Percentiles rank a stretch among this genome's conserved stretches.
phyloP scores from a whole-genome alignment of 2,797 vertebrate genomes.

The Arnoldichthys spilopterus region DNA sequence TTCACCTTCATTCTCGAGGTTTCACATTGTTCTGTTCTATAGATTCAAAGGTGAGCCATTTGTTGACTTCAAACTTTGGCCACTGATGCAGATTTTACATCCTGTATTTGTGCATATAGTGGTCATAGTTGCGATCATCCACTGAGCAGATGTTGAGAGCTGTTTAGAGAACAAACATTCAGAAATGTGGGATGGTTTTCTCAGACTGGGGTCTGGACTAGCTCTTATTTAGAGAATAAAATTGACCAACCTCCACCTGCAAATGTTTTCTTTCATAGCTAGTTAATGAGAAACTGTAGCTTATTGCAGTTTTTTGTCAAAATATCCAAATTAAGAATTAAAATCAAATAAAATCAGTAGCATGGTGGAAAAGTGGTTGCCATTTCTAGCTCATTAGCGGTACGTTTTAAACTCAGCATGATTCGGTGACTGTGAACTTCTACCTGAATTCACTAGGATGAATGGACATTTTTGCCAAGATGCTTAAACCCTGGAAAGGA shows the following conservation, averaged over 20 bases:
- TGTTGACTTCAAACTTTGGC: background rate
- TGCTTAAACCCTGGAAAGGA: too few species aligned
- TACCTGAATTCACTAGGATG: too few species aligned
- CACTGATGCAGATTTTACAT: background rate
- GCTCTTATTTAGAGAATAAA: too few species aligned
- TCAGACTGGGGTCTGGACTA: background rate
- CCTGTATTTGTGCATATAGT: background rate
- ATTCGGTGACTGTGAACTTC: too few species aligned
- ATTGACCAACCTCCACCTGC: background rate
- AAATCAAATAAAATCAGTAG: background rate
- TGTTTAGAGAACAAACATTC: background rate
- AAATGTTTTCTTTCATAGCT: background rate
- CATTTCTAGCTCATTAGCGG: background rate
- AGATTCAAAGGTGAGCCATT: background rate
- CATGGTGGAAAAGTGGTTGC: background rate
- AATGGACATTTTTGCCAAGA: too few species aligned
- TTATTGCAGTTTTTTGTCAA: background rate
- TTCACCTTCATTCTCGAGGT: background rate
- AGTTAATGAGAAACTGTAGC: background rate
- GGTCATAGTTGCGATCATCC: background rate
- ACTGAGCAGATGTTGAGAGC: background rate
- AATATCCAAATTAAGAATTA: background rate
- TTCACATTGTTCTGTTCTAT: background rate
- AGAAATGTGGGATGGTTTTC: constrained; percentile 1
- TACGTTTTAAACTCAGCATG: too few species aligned